Base-by-base conservation (phyloP, 2,888 invertebrate genomes). In the Epirrhoe tristata region DNA sequence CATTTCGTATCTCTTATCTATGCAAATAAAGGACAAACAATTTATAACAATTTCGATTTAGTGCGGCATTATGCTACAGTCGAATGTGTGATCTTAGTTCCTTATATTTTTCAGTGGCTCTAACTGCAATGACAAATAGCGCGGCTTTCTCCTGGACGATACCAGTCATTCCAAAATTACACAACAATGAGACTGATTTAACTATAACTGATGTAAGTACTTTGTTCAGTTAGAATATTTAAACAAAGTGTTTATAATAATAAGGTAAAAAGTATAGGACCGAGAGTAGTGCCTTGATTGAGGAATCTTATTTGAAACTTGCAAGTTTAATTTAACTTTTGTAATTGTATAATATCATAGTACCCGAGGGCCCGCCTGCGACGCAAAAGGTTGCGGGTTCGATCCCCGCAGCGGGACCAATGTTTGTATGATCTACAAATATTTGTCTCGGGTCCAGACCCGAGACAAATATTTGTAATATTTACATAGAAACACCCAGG, bases 61-160 rank as follows among this genome's bases (percentile, higher is more conserved):
- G n/a, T n/a, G n/a, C n/a, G n/a, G n/a, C n/a, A n/a, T n/a, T n/a
- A n/a, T n/a, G n/a, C n/a, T n/a, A n/a, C n/a, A n/a, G n/a, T n/a
- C n/a, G n/a, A n/a, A n/a, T n/a, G 12, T 43, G 39, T 43, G 39
- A 43, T 12, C 12, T 12, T 12, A 12, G 17, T 32, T n/a, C 31
- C 14, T 52, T 52, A n/a, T 0, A 34, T 8, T 53, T 84, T 84
- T 54, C 82, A 91, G 91, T 89, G 52, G 86, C 87, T 0, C 63
- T 90, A 55, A 81, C 85, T 5, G 74, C 87, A 5, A 72, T 88
- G 58, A 80, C 85, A 0, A 67, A 84, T 54, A 90, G 89, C 1
- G 81, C 82, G 8, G 67, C 80, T 0, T 81, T 86, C 3, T 79
- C 82, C 0, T 91, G 91, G 91, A 79, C 83, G 0, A 85, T 86